Evolutionary conservation across 2,113 vertebrate species (phyloP).

Genomic region (Phylloscopus trochiloides): DNA sequence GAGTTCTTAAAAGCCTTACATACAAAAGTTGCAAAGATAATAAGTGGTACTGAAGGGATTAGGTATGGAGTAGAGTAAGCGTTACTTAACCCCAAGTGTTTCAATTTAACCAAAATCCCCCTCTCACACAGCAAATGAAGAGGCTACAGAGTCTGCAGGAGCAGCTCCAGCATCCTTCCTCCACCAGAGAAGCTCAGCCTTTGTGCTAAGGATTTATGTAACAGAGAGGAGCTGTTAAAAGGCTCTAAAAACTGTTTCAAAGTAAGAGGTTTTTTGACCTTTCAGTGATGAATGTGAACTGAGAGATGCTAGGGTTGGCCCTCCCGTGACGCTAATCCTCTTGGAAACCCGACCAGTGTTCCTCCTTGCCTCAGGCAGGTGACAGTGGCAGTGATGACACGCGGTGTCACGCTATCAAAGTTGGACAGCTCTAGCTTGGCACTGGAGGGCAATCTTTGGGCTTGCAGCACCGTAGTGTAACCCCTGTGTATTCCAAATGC

Average conservation of each 20-base stretch:
- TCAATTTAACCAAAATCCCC: background rate
- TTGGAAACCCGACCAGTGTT: background rate
- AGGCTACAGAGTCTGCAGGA: background rate
- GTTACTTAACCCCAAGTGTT: background rate
- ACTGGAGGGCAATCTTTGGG: background rate
- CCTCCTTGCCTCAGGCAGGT: constrained; percentile 31
- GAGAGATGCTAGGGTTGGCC: constrained; percentile 5
- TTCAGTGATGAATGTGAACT: constrained; percentile 53
- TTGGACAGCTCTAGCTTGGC: background rate
- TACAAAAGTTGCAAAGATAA: background rate
- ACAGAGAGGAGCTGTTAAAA: background rate
- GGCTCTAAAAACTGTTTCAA: background rate
- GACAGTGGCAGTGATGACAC: background rate
- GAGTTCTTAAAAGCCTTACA: background rate
- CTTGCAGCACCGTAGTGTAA: background rate
- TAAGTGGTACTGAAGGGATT: background rate
- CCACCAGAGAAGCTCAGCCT: background rate
- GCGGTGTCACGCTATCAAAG: background rate
- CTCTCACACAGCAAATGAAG: background rate
- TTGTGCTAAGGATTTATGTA: background rate
- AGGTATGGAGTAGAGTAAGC: background rate
- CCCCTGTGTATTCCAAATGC: background rate
- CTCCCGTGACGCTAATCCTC: background rate
- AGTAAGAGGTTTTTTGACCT: constrained; percentile 12
- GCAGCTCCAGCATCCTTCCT: background rate